Conservation (phyloP, 1,140 invertebrate genomes). For the Drosophila bipectinata region DNA sequence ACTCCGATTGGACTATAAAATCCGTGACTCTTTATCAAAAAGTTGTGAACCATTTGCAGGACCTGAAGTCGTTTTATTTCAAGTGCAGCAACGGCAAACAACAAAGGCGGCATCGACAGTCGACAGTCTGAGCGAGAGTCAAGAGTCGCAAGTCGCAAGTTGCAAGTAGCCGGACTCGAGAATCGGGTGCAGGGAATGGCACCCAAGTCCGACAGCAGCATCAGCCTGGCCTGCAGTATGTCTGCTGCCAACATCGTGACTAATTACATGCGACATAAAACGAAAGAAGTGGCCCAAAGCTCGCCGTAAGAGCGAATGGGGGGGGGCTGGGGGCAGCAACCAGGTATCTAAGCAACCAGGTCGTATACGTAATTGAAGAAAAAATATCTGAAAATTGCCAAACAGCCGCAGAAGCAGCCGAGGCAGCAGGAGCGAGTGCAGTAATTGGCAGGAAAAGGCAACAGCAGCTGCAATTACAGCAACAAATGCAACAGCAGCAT, state of each 20-base stretch:
- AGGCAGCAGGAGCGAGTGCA: constrained; percentile 16
- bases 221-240: constrained; percentile 71
- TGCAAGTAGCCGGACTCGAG: constrained; percentile 33
- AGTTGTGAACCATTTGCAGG: neutral
- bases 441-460: constrained; percentile 74
- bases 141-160: constrained; percentile 36
- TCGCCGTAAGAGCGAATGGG: neutral
- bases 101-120: constrained; percentile 66
- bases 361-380: constrained; percentile 78
- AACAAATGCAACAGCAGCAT: constrained; percentile 8
- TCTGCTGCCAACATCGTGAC: constrained; percentile 79
- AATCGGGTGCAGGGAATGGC: constrained; percentile 65
- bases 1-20: no score
- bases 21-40: no score
- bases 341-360: constrained; percentile 42
- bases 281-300: constrained; percentile 51
- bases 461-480: constrained; percentile 31
- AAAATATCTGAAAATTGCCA: constrained; percentile 58
- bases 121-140: constrained; percentile 47
- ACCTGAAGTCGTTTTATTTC: neutral
- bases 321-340: neutral
- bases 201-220: constrained; percentile 48
- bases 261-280: constrained; percentile 81
- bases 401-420: constrained; percentile 40
- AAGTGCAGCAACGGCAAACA: constrained; percentile 60